phyloP scores from a whole-genome alignment of 2,888 invertebrate species.

The Acronicta leporina region DNA sequence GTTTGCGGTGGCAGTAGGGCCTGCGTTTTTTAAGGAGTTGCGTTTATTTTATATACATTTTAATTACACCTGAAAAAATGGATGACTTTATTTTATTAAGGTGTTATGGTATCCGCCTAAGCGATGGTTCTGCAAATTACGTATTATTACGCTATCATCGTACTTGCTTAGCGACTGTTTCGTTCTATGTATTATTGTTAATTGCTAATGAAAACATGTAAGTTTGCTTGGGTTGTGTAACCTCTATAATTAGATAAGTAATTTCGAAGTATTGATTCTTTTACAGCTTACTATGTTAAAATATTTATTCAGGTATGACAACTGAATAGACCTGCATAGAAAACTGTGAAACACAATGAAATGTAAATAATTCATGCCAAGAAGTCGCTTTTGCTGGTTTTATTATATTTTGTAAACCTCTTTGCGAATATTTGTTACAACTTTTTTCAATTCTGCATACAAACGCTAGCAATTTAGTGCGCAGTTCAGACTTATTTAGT shows the following conservation, averaged over 20 bases:
- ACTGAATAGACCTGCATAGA: not conserved
- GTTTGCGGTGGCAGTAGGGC: no score
- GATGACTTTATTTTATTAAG: not conserved
- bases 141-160: not conserved
- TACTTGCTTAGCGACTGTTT: constrained; percentile 26
- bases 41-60: no score
- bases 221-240: no score
- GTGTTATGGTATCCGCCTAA: constrained; percentile 4
- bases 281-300: not conserved
- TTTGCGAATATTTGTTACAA: no score
- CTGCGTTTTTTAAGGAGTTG: no score
- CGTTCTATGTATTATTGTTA: not conserved
- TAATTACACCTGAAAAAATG: not conserved
- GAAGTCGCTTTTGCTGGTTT: no score
- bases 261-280: no score
- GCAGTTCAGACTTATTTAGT: not conserved
- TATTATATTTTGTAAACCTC: no score
- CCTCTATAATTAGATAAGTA: no score
- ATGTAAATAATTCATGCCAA: no score
- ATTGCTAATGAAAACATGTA: no score
- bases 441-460: not conserved
- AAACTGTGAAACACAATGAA: no score
- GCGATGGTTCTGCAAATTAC: not conserved
- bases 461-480: not conserved
- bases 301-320: not conserved